Evolutionary conservation across 2,113 vertebrate species (phyloP).

Genomic region (Poecile atricapillus): DNA sequence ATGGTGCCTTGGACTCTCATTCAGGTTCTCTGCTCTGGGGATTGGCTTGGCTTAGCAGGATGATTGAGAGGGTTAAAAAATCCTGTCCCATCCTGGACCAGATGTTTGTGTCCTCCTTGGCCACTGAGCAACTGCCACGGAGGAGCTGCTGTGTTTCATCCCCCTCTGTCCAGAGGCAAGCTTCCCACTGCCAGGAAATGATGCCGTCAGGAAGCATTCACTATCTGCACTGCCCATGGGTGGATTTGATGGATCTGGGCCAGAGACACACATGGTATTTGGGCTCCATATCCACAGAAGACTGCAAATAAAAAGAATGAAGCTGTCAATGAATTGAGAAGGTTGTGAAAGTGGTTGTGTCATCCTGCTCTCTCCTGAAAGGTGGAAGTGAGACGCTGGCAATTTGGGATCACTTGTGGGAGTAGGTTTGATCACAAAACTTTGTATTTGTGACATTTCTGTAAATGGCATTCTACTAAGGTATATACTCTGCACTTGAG

Average conservation of each 20-base stretch:
- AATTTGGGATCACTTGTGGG: background rate
- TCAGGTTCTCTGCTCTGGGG: background rate
- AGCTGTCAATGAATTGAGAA: background rate
- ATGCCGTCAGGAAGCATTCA: background rate
- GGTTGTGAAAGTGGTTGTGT: background rate
- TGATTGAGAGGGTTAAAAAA: background rate
- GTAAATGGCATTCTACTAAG: background rate
- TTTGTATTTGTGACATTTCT: background rate
- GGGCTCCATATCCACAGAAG: background rate
- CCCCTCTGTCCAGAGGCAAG: background rate
- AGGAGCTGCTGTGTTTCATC: background rate
- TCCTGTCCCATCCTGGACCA: background rate
- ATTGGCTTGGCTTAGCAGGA: background rate
- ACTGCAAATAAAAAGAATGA: background rate
- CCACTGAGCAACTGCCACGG: accelerated
- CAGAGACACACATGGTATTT: accelerated
- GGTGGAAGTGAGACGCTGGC: background rate
- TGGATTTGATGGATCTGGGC: background rate
- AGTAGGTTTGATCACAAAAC: background rate
- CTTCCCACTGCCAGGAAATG: background rate
- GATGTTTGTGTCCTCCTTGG: background rate
- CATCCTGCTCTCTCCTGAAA: background rate
- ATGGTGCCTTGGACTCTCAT: background rate
- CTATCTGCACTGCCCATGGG: background rate
- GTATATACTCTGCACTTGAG: background rate